Evolutionary conservation across 1,140 invertebrate species (phyloP).

Genomic region (Eciton burchellii): DNA sequence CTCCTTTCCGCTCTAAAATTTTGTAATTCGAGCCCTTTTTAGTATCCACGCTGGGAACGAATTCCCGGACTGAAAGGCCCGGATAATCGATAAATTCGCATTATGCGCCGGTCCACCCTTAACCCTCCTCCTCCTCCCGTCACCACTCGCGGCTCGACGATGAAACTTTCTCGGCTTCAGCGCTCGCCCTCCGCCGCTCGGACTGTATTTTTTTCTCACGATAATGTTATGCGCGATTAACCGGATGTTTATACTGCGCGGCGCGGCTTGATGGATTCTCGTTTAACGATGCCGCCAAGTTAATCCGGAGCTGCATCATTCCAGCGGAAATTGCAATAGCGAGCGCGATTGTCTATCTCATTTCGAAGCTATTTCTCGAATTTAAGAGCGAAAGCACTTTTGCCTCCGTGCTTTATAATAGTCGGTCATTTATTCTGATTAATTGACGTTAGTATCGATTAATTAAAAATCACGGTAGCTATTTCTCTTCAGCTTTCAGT

Average conservation of each 20-base stretch:
- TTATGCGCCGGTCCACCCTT: conserved; percentile 29
- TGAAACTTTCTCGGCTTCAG: conserved; percentile 36
- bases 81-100: conserved; percentile 62
- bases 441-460: not conserved
- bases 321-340: conserved; percentile 4
- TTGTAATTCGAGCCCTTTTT: conserved; percentile 47
- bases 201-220: conserved; percentile 44
- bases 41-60: conserved; percentile 22
- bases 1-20: conserved; percentile 28
- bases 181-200: not conserved
- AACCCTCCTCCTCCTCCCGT: no score
- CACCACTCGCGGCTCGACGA: not conserved
- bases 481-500: not conserved
- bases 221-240: conserved; percentile 58
- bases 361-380: conserved; percentile 1
- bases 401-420: not conserved
- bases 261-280: conserved; percentile 46
- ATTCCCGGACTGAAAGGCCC: conserved; percentile 45
- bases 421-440: not conserved
- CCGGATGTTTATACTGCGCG: conserved; percentile 46
- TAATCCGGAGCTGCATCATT: conserved; percentile 15
- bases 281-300: conserved; percentile 30
- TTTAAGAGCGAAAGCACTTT: not conserved
- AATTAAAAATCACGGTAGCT: not conserved
- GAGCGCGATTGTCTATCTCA: not conserved